Evolutionary conservation across 2,797 vertebrate species (phyloP).

Genomic region (Enteromius unitaeniatus): DNA sequence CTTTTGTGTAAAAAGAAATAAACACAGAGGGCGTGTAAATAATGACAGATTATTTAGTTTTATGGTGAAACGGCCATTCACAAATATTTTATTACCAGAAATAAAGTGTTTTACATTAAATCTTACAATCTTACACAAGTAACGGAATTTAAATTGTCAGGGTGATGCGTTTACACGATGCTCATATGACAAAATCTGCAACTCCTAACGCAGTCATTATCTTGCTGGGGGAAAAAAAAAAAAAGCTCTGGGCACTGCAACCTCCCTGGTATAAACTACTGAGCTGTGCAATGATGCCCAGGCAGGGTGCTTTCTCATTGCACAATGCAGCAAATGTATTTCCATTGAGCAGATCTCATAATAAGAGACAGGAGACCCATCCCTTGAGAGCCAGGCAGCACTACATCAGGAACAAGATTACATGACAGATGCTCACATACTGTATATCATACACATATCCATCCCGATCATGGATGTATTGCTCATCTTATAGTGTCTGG

Average conservation of each 20-base stretch:
- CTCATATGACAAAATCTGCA: background rate
- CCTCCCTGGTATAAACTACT: slow-evolving; percentile 6
- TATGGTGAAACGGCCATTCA: background rate
- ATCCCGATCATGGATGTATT: background rate
- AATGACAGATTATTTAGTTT: background rate
- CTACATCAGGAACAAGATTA: background rate
- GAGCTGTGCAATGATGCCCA: slow-evolving; percentile 34
- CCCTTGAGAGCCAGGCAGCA: slow-evolving; percentile 25
- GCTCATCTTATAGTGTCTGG: background rate
- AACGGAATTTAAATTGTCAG: background rate
- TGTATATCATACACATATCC: background rate
- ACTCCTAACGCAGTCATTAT: background rate
- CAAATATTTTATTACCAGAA: background rate
- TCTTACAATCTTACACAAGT: no score
- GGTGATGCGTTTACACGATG: background rate
- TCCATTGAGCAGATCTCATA: slow-evolving; percentile 29
- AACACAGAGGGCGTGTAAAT: background rate
- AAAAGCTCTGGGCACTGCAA: slow-evolving; percentile 9
- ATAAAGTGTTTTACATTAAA: background rate
- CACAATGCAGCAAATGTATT: slow-evolving; percentile 46
- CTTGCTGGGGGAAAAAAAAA: background rate
- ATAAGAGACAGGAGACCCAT: slow-evolving; percentile 45
- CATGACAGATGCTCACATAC: slow-evolving; percentile 19
- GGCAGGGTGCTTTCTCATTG: slow-evolving; percentile 13
- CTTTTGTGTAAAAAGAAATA: background rate